Conservation (phyloP, 2,797 vertebrate species). For the Xerus rutilus region DNA sequence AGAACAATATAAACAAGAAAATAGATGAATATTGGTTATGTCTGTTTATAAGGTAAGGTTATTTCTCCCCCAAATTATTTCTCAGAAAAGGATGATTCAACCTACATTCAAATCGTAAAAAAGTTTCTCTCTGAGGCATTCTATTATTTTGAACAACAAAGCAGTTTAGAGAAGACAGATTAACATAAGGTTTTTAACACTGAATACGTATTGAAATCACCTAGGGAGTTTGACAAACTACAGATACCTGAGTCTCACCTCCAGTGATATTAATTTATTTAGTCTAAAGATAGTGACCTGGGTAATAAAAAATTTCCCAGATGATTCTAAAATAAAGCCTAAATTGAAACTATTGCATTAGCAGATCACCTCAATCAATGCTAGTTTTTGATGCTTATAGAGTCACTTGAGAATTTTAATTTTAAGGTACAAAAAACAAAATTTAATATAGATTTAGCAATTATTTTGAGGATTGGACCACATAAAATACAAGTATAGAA, state of each 20-base stretch:
- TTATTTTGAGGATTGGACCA: not conserved
- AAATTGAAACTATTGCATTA: not conserved
- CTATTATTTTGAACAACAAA: slow-evolving; percentile 13
- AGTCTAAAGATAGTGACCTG: not conserved
- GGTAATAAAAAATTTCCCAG: not conserved
- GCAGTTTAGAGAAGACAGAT: not conserved
- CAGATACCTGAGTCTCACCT: not conserved
- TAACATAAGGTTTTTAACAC: not conserved
- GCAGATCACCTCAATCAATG: not conserved
- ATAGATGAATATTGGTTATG: not conserved
- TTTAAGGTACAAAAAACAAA: not conserved
- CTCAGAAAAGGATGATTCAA: not conserved
- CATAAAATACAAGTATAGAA: slow-evolving; percentile 1
- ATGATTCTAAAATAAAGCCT: not conserved
- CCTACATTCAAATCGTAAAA: not conserved
- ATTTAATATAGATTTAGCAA: not conserved
- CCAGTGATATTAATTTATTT: not conserved
- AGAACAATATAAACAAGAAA: not conserved
- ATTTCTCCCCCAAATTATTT: not conserved
- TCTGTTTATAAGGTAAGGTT: not conserved
- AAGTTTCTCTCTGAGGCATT: slow-evolving; percentile 9
- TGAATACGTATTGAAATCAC: not conserved
- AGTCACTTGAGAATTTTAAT: not conserved
- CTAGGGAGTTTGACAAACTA: not conserved
- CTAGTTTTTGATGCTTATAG: not conserved